Base-by-base conservation (phyloP, 2,888 invertebrate species). In the Microchrysa polita region DNA sequence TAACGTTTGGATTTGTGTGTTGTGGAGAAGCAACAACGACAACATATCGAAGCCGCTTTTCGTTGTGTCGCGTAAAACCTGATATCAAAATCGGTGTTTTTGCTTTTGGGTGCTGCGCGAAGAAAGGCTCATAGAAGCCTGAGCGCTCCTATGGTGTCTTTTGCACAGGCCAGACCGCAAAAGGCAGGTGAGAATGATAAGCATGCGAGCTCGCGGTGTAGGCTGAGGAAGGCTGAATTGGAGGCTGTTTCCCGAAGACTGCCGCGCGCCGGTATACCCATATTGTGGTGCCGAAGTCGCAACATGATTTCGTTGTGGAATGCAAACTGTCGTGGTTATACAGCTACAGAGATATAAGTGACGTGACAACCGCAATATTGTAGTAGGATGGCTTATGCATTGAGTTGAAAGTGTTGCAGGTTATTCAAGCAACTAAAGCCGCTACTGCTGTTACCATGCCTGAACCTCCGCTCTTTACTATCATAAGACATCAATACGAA, bases 11-110 rank as follows among this genome's bases (percentile, higher is more conserved):
- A 34, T 34, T 34, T 57, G 48, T 48, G n/a, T n/a, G n/a, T n/a
- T n/a, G n/a, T 48, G 48, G 48, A 12, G 57, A 57, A 57, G 18
- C 52, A 57, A 72, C 7, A 34, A n/a, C n/a, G n/a, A n/a, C n/a
- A n/a, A n/a, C n/a, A n/a, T n/a, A n/a, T n/a, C n/a, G n/a, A n/a
- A n/a, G n/a, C n/a, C n/a, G n/a, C n/a, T n/a, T n/a, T n/a, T n/a
- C n/a, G n/a, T n/a, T n/a, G n/a, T n/a, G n/a, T n/a, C n/a, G n/a
- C n/a, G n/a, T 34, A 34, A 60, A 57, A 72, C 72, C 72, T 72
- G 72, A 60, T 20, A 65, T 65, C 14, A 14, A 4, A n/a, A n/a
- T n/a, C n/a, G n/a, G 48, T n/a, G 61, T 12, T 12, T 65, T 23
- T 5, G 48, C 5, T 12, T n/a, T 4, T 12, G 48, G 12, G 48